Evolutionary conservation across 2,113 vertebrate species (phyloP).

Genomic region (Apistogramma diplotaenia): DNA sequence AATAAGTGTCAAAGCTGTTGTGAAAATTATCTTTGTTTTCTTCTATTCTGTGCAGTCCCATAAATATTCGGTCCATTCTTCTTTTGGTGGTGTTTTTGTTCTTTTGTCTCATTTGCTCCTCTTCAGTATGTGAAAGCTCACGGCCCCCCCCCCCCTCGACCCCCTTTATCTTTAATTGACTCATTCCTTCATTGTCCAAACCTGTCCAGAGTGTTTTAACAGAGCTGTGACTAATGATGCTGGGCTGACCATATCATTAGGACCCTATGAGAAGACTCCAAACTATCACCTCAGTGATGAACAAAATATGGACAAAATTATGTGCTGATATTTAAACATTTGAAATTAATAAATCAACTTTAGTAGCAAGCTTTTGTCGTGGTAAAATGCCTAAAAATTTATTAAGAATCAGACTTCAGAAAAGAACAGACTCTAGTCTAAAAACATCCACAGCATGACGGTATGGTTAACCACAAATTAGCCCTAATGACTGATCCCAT

Average conservation of each 20-base stretch:
- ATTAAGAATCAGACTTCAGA: neutral
- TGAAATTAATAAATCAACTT: neutral
- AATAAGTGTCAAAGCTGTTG: slow-evolving; percentile 45
- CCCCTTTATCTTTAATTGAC: slow-evolving; percentile 28
- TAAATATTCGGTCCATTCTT: slow-evolving; percentile 41
- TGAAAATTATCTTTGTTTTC: slow-evolving; percentile 58
- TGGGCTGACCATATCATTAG: neutral
- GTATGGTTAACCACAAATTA: slow-evolving; percentile 10
- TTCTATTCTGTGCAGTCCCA: slow-evolving; percentile 4
- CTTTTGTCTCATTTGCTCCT: slow-evolving; percentile 48
- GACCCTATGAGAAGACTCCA: neutral
- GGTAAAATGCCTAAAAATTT: neutral
- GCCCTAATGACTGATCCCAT: neutral
- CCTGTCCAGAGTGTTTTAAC: slow-evolving; percentile 12
- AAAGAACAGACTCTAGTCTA: neutral
- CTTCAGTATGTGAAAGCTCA: slow-evolving; percentile 3
- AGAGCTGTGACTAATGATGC: slow-evolving; percentile 38
- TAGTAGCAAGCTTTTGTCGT: neutral
- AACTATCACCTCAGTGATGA: neutral
- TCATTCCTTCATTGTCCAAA: slow-evolving; percentile 35
- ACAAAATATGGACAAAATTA: neutral
- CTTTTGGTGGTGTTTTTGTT: slow-evolving; percentile 25
- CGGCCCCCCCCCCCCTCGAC: neutral
- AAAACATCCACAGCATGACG: neutral
- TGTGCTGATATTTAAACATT: neutral